Evolutionary conservation across 2,888 invertebrate species (phyloP), one percentile per base, ranked within the genome.

Genomic region (Spilosoma lubricipeda): DNA sequence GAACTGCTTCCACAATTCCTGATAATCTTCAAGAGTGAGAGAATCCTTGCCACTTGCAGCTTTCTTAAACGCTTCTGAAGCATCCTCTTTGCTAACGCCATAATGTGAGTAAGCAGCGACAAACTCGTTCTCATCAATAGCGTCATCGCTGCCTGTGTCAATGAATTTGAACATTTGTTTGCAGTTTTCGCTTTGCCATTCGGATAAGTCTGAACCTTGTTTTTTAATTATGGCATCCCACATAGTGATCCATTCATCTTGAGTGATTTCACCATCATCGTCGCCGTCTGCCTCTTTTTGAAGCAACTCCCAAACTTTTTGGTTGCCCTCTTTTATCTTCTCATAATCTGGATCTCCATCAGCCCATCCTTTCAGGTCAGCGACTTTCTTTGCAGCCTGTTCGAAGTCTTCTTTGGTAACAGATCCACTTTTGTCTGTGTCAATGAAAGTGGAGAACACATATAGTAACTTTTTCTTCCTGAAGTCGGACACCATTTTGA

Each of bases 321-420:
- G 93, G 93, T 99, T 96, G 71, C 97, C 96, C 59, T 97, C 97
- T 90, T 97, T 97, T 0, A 97, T 97, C 84, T 97, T 97, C 85
- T 97, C 96, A 91, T 97, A 97, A 88, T 98, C 97, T 1, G 97
- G 96, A 82, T 97, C 97, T 52, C 97, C 97, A 65, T 96, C 93
- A 39, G 96, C 94, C 98, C 98, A 98, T 59, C 98, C 98, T 85
- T 98, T 96, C 70, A 98, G 94, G 70, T 97, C 96, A 86, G 98
- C 97, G 79, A 98, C 97, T 96, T 98, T 98, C 97, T 98, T 97
- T 74, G 98, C 97, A 15, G 98, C 98, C 76, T 98, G 93, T 88
- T 98, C 98, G 87, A 99, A 98, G 92, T 99, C 98, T 88, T 98
- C 98, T 91, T 97, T 97, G 89, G 98, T 98, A 84, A 99, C 98